These are phyloP conservation scores for Agrochola lychnidis DNA, from an alignment of 2,888 invertebrate genomes.

Conservation along the genomic window DNA sequence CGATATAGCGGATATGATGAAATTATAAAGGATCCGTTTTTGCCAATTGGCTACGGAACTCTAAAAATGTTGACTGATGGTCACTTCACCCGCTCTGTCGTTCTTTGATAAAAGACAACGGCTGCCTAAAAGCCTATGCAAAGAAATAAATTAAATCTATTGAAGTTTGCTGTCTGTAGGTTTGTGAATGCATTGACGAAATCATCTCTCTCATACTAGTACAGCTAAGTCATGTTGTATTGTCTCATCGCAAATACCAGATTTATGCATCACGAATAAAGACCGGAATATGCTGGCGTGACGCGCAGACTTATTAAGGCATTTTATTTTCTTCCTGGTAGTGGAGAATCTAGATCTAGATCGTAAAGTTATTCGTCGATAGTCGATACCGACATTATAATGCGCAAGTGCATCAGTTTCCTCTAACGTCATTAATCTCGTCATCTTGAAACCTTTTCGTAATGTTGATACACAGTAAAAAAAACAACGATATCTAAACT, in stretches of 20 bases:
- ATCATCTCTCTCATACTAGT: constrained; percentile 1
- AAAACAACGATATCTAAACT: background rate
- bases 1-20: background rate
- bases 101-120: constrained; percentile 4
- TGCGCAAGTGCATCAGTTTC: constrained; percentile 39
- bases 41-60: background rate
- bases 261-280: constrained; percentile 12
- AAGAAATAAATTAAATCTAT: constrained; percentile 4
- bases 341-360: constrained; percentile 36
- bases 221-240: background rate
- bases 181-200: constrained; percentile 29
- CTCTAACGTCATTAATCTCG: constrained; percentile 44
- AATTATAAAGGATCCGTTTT: background rate
- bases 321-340: constrained; percentile 43
- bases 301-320: constrained; percentile 10
- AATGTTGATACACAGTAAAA: background rate
- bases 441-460: constrained; percentile 16
- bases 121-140: background rate
- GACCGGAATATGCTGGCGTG: constrained; percentile 4
- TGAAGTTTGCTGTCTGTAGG: constrained; percentile 10
- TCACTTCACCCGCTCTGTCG: background rate
- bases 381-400: constrained; percentile 27
- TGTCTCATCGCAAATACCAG: background rate
- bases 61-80: background rate
- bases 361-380: constrained; percentile 34